Conservation (phyloP, 2,888 invertebrate genomes). For the Lasioglossum oenotherae region DNA sequence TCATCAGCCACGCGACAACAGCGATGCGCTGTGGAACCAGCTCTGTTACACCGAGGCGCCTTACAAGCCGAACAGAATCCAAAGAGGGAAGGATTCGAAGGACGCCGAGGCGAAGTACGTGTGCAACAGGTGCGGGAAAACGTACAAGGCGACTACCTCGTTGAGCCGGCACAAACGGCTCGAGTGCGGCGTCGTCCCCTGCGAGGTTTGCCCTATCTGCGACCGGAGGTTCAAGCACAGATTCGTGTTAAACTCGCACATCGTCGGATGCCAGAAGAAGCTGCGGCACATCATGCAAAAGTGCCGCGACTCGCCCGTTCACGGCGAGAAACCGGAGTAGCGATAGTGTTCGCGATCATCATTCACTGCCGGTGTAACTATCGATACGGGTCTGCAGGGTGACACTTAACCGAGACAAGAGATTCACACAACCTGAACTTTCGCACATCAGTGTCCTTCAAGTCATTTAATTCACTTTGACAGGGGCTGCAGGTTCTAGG, state of each 20-base stretch:
- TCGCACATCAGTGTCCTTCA: too few relatives aligned
- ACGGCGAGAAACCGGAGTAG: conserved; percentile 42
- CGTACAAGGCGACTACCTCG: conserved; percentile 82
- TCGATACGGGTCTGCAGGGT: neutral
- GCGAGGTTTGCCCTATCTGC: conserved; percentile 83
- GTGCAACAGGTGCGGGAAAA: conserved; percentile 83
- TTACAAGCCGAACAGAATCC: conserved; percentile 42
- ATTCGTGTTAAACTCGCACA: conserved; percentile 82
- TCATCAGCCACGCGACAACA: conserved; percentile 53
- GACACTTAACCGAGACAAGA: neutral
- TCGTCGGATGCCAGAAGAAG: conserved; percentile 78
- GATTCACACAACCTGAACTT: too few relatives aligned
- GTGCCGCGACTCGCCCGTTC: conserved; percentile 57
- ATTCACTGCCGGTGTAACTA: neutral
- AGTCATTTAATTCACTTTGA: too few relatives aligned
- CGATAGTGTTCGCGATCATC: neutral
- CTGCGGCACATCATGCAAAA: conserved; percentile 69
- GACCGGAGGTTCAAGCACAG: conserved; percentile 84
- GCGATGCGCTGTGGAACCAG: conserved; percentile 57
- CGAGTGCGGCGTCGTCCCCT: conserved; percentile 83
- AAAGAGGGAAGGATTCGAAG: conserved; percentile 30
- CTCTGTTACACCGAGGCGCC: conserved; percentile 24
- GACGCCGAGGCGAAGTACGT: conserved; percentile 68
- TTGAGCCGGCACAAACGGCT: conserved; percentile 84
- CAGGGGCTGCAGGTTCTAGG: too few relatives aligned